These are phyloP conservation scores for Epinotia bilunana DNA, from an alignment of 2,888 invertebrate species.

Conservation along the genomic window DNA sequence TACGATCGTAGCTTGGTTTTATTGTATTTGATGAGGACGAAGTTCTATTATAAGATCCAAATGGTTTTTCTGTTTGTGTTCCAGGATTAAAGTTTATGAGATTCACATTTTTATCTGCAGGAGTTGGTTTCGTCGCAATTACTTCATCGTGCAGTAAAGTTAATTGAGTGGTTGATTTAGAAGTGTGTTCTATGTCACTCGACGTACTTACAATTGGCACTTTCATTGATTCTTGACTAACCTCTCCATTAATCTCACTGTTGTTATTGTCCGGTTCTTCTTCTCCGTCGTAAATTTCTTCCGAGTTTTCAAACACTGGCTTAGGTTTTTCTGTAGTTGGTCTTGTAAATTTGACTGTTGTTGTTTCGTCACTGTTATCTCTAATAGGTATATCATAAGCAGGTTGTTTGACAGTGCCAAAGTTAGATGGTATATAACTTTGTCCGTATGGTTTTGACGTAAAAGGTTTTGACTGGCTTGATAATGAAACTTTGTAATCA, in stretches of 20 bases:
- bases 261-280: conserved; percentile 62
- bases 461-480: conserved; percentile 54
- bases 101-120: conserved; percentile 56
- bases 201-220: conserved; percentile 75
- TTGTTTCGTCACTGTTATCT: conserved; percentile 74
- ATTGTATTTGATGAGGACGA: conserved; percentile 71
- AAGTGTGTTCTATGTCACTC: conserved; percentile 56
- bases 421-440: conserved; percentile 72
- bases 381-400: conserved; percentile 79
- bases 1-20: conserved; percentile 67
- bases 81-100: conserved; percentile 66
- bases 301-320: conserved; percentile 74
- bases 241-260: conserved; percentile 72
- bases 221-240: conserved; percentile 79
- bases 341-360: conserved; percentile 56
- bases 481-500: conserved; percentile 54
- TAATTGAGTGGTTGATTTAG: conserved; percentile 59
- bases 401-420: conserved; percentile 67
- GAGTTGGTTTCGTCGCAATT: conserved; percentile 45
- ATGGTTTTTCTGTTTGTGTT: conserved; percentile 81
- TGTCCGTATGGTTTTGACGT: conserved; percentile 63
- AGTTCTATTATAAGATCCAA: conserved; percentile 66
- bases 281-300: conserved; percentile 78
- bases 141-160: conserved; percentile 64
- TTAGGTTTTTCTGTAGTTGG: conserved; percentile 58